phyloP scores from a whole-genome alignment of 2,113 vertebrate genomes.

The Pogonocichla stellata region DNA sequence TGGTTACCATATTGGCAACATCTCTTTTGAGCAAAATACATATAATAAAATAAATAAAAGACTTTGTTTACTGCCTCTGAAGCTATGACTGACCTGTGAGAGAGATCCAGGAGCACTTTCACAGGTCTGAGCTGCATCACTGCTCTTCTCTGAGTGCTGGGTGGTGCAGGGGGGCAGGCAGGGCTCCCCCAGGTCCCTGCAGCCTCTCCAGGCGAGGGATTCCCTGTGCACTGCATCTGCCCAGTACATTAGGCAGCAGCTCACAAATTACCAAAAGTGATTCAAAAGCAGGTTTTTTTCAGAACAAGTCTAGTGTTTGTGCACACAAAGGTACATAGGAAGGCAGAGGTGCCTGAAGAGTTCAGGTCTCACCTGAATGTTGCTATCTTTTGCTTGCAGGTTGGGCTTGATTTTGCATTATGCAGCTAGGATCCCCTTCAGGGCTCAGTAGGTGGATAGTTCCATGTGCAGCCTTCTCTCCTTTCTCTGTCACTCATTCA shows the following conservation, averaged over 20 bases:
- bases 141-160: not conserved
- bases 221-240: not conserved
- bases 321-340: not conserved
- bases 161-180: accelerated
- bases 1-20: not conserved
- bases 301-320: not conserved
- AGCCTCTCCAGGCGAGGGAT: not conserved
- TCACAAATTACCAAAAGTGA: not conserved
- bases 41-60: no score
- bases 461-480: not conserved
- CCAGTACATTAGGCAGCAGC: not conserved
- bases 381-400: not conserved
- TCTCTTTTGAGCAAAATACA: not conserved
- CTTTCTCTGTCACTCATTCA: not conserved
- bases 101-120: not conserved
- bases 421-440: not conserved
- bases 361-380: not conserved
- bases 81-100: not conserved
- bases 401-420: not conserved
- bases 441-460: not conserved
- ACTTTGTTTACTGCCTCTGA: not conserved
- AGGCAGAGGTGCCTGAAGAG: not conserved
- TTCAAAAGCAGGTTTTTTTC: not conserved
- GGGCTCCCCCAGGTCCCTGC: not conserved
- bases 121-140: not conserved